A percentile compares a stretch with the other conserved stretches of the same genome.
Conservation (phyloP, 2,113 vertebrate species). For the Vanacampus margaritifer region DNA sequence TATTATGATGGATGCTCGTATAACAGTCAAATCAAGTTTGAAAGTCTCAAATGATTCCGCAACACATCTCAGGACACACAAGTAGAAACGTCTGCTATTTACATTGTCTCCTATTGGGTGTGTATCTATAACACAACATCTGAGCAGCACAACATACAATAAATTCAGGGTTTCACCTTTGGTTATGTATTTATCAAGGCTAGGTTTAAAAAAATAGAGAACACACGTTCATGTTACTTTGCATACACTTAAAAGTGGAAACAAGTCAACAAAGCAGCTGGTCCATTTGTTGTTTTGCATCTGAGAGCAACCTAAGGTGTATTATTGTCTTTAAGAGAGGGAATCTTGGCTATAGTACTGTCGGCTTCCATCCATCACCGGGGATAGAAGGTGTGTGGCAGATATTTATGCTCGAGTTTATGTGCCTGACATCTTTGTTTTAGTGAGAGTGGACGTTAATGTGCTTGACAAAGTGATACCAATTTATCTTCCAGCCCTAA, state of each 20-base stretch:
- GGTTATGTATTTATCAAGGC: conserved; percentile 81
- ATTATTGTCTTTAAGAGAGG: conserved; percentile 34
- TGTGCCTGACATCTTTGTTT: conserved; percentile 72
- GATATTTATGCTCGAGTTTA: conserved; percentile 55
- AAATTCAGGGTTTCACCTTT: conserved; percentile 77
- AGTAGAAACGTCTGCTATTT: conserved; percentile 74
- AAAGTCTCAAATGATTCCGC: conserved; percentile 65
- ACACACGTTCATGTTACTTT: conserved; percentile 77
- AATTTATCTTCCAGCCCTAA: conserved; percentile 28
- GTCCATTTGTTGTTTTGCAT: conserved; percentile 71
- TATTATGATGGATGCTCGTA: conserved; percentile 50
- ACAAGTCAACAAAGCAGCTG: conserved; percentile 74
- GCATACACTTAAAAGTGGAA: conserved; percentile 78
- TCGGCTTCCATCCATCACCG: conserved; percentile 15
- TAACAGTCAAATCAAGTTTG: conserved; percentile 75
- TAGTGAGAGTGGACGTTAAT: conserved; percentile 63
- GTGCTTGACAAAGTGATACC: conserved; percentile 4
- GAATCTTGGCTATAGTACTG: background rate
- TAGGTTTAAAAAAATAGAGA: conserved; percentile 79
- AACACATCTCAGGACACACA: conserved; percentile 69
- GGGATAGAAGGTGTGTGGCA: conserved; percentile 49
- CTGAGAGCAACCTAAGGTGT: conserved; percentile 60
- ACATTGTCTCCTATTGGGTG: conserved; percentile 68
- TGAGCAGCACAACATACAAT: conserved; percentile 68
- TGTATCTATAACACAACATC: conserved; percentile 71